phyloP scores from a whole-genome alignment of 2,797 vertebrate species.

The Gouania willdenowi region DNA sequence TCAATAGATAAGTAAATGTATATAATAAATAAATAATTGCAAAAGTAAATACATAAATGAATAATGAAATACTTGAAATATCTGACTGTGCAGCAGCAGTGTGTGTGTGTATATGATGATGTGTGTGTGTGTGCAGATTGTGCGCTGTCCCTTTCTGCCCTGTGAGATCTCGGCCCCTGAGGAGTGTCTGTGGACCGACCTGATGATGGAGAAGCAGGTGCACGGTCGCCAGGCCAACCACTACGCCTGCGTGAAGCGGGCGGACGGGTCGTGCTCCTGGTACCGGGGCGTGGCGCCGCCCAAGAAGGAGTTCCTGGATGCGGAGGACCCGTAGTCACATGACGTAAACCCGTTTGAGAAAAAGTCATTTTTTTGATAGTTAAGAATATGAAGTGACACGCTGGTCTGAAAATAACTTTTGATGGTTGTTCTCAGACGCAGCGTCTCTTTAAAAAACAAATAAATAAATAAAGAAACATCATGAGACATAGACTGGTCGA shows the following conservation, averaged over 20 bases:
- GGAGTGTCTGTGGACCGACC: conserved; percentile 98
- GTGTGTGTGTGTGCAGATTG: conserved; percentile 76
- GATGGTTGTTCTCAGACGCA: conserved; percentile 55
- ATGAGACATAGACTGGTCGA: conserved; percentile 84
- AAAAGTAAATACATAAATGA: no score
- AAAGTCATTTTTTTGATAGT: conserved; percentile 22
- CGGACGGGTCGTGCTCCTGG: conserved; percentile 93
- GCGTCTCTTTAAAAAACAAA: conserved; percentile 35
- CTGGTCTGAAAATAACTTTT: conserved; percentile 45
- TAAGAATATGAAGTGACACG: conserved; percentile 16
- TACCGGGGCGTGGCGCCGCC: conserved; percentile 90
- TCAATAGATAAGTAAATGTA: no score
- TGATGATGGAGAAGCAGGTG: conserved; percentile 97
- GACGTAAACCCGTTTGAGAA: conserved; percentile 26
- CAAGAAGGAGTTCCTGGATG: conserved; percentile 96
- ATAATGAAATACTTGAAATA: no score
- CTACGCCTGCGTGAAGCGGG: conserved; percentile 95
- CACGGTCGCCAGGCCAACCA: conserved; percentile 94
- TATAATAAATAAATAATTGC: no score
- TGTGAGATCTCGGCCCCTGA: conserved; percentile 88
- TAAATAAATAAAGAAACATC: conserved; percentile 44
- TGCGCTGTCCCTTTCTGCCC: conserved; percentile 90
- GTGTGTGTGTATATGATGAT: not conserved
- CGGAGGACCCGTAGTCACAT: conserved; percentile 88
- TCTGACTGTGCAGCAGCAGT: no score